Evolutionary conservation across 1,140 invertebrate species (phyloP), one percentile per base, ranked within the genome.

Genomic region (Diabrotica virgifera): DNA sequence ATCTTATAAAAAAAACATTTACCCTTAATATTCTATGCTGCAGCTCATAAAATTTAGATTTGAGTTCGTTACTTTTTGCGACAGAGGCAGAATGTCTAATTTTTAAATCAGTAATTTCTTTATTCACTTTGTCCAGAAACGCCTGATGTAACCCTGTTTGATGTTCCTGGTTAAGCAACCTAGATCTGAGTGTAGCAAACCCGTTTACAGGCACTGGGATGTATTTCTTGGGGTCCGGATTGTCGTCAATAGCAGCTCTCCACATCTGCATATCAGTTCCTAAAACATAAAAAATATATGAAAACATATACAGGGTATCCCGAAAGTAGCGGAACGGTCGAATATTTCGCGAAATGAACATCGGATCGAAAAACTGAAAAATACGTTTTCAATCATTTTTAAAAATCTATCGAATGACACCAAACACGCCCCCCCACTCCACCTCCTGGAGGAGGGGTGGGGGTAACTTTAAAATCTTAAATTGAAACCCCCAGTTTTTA

Each of bases 201-300:
- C 96, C 96, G 67, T 97, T 87, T 79, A 98, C 91, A 3, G 95
- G 93, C 5, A 96, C 91, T 0, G 95, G 95, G 72, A 97, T 91
- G 61, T 95, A 92, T 70, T 90, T 88, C 37, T 87, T 86, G 7
- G 93, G 86, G 81, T 97, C 91, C 0, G 95, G 96, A 82, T 98
- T 98, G 74, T 97, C 94, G 35, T 90, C 77, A 76, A 95, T 94
- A 0, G 95, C 95, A 79, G 97, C 94, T 74, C 91, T 88, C 92
- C 92, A 95, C 62, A 94, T 83, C 63, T 90, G 80, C 36, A 85
- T 83, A 77, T 93, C 89, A 70, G 94, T 90, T 5, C 90, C 90
- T 83, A 74, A 63, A 80, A 72, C 24, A 58, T 40, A 46, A 5
- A 46, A 46, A 46, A 11, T n/a, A n/a, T n/a, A n/a, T n/a, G n/a